Base-by-base conservation (phyloP, 1,140 invertebrate genomes). In the Pseudomyrmex flavicornis region DNA sequence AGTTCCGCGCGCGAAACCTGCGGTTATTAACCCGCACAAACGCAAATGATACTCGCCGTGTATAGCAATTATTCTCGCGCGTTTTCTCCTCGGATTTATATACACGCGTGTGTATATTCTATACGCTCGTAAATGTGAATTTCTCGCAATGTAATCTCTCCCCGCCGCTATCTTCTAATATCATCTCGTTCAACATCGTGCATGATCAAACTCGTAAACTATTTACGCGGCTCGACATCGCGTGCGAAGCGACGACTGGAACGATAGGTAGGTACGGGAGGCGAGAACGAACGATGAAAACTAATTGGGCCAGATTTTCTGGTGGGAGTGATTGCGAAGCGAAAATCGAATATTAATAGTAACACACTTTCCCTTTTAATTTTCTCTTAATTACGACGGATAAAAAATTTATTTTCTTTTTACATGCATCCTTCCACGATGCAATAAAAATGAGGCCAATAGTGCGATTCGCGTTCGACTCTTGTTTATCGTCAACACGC, bases 11-110 rank as follows among this genome's bases (percentile, higher is more conserved):
- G 35, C 68, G 44, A 1, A 7, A 35, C 48, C 80, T 58, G 76
- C 17, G 84, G 85, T 90, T 88, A 87, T 89, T 91, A 90, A 85
- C 89, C 76, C 73, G 44, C 12, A 70, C 44, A 66, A 66, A 66
- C n/a, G 76, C n/a, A 70, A 80, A 80, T 59, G 54, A 70, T 48
- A 70, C 80, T 80, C 75, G 80, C 76, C 82, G 20, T 44, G 15
- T 70, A 59, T 80, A 20, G 22, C 66, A 52, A 44, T 73, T 69
- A 79, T 58, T 44, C 58, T 20, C 59, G 1, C n/a, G 8, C 22
- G 15, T 35, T 73, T 35, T 35, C 35, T 35, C 35, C 5, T 7
- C 35, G 7, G 35, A 35, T 35, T 35, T 35, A 35, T 17, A 54
- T 13, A 70, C 20, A 52, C 46, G 48, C 2, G 48, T 3, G n/a